A percentile compares a stretch with the other conserved stretches of the same genome.
phyloP scores from a whole-genome alignment of 1,140 invertebrate genomes.

The Drosophila kanapiae region DNA sequence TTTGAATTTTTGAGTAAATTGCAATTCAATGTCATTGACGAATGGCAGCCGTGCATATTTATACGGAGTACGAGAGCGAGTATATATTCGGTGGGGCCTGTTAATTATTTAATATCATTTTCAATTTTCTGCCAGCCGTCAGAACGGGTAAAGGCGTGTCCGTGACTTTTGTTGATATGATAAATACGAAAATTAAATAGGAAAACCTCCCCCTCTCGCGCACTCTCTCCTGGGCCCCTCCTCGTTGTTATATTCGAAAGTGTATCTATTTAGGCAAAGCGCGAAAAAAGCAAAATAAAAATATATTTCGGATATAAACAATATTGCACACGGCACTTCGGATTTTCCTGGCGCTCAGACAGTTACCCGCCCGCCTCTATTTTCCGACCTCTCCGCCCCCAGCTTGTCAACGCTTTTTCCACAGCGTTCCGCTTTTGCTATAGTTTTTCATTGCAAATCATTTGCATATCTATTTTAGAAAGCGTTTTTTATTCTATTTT shows the following conservation, averaged over 20 bases:
- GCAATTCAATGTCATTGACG: conserved; percentile 82
- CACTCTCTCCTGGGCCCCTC: conserved; percentile 3
- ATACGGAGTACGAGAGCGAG: conserved; percentile 12
- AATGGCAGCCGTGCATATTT: conserved; percentile 35
- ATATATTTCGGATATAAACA: conserved; percentile 82
- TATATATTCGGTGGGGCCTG: conserved; percentile 52
- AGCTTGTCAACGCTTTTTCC: conserved; percentile 68
- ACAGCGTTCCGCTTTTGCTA: conserved; percentile 49
- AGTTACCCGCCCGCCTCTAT: conserved; percentile 37
- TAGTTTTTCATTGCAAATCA: conserved; percentile 79
- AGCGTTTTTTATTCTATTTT: conserved; percentile 68
- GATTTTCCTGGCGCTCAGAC: conserved; percentile 43
- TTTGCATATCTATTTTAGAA: conserved; percentile 82
- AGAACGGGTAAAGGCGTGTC: conserved; percentile 58
- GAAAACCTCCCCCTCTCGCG: conserved; percentile 7
- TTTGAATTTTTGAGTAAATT: conserved; percentile 52
- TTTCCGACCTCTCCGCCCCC: not conserved
- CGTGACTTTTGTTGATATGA: conserved; percentile 83
- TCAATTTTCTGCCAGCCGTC: conserved; percentile 66
- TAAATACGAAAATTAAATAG: conserved; percentile 81
- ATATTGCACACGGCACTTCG: conserved; percentile 84
- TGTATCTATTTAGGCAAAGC: conserved; percentile 39
- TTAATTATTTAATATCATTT: conserved; percentile 84
- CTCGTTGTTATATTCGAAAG: not conserved
- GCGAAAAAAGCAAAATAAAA: conserved; percentile 67